A percentile compares a stretch with the other conserved stretches of the same genome.
These are phyloP conservation scores for Thereva unica DNA, from an alignment of 2,888 invertebrate species.

Conservation along the genomic window DNA sequence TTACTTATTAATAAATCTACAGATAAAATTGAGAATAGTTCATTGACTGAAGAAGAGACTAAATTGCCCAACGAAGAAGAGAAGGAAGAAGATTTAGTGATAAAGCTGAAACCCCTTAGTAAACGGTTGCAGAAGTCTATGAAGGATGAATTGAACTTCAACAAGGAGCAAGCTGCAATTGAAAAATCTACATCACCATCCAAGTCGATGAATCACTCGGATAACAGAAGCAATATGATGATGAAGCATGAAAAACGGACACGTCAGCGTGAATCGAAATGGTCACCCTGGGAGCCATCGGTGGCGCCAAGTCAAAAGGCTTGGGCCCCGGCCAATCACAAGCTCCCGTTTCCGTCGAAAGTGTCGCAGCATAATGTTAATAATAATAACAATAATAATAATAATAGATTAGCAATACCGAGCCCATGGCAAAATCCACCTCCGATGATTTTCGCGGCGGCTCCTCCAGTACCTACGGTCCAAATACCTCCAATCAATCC, in stretches of 20 bases:
- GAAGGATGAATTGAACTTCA: no score
- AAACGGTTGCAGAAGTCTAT: no score
- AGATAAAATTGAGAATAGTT: slow-evolving; percentile 50
- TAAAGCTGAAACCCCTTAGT: no score
- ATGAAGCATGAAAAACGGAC: slow-evolving; percentile 30
- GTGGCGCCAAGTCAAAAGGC: background rate
- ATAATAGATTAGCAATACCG: slow-evolving; percentile 39
- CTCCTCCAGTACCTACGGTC: background rate
- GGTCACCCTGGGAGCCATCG: slow-evolving; percentile 26
- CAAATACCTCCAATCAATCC: slow-evolving; percentile 40
- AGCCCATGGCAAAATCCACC: slow-evolving; percentile 44
- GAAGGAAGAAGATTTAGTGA: background rate
- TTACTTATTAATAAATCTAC: slow-evolving; percentile 50
- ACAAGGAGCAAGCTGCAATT: slow-evolving; percentile 39
- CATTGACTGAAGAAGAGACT: slow-evolving; percentile 53
- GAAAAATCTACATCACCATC: slow-evolving; percentile 36
- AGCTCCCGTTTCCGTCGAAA: slow-evolving; percentile 36
- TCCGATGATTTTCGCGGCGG: slow-evolving; percentile 38
- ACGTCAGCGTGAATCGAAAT: slow-evolving; percentile 38
- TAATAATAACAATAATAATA: slow-evolving; percentile 10
- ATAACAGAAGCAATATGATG: slow-evolving; percentile 12
- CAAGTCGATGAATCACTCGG: background rate
- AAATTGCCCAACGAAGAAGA: slow-evolving; percentile 32
- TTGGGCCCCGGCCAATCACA: slow-evolving; percentile 12
- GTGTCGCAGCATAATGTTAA: slow-evolving; percentile 34